Base-by-base conservation (phyloP, 2,113 vertebrate genomes). In the Phalacrocorax brasilianus region DNA sequence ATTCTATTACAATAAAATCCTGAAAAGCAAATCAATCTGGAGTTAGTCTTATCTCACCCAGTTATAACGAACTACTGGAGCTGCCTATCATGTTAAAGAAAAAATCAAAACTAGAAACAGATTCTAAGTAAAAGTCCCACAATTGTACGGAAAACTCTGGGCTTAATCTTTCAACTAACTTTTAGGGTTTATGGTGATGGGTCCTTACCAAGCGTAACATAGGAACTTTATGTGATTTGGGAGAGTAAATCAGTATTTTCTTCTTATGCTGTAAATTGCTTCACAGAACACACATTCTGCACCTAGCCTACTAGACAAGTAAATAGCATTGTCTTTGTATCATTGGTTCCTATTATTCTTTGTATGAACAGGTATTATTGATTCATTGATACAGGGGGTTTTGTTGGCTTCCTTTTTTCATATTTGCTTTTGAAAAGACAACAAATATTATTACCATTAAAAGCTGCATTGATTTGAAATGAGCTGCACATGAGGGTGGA, bases 391-490 rank as follows among this genome's bases (percentile, higher is more conserved):
- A 63, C 0, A 0, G n/a, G 17, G 8, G 1, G 0, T 88, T 91
- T 81, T 92, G 56, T 85, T 90, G 63, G 9, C 62, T 70, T 62
- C 66, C 22, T 89, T 53, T 94, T 96, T 94, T 94, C 52, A 22
- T 89, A 71, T 88, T 94, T 89, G 38, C 84, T 89, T 95, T 83
- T 92, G 58, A 85, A 93, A 88, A 78, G 77, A 76, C 79, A 70
- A 76, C 70, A 93, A 91, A 65, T 85, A 53, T 44, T 79, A 62
- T 79, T 92, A 42, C 32, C 13, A 7, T 85, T 87, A 63, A 82
- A 93, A 89, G 45, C 45, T 12, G 24, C 66, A 76, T 71, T 88
- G 77, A 53, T 94, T 87, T 73, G 62, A 91, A 82, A 76, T 33
- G 18, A 91, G 33, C 49, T 79, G 14, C 20, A 33, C 21, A 23